Evolutionary conservation across 2,113 vertebrate genomes (phyloP).

Genomic region (Phylloscopus trochiloides): DNA sequence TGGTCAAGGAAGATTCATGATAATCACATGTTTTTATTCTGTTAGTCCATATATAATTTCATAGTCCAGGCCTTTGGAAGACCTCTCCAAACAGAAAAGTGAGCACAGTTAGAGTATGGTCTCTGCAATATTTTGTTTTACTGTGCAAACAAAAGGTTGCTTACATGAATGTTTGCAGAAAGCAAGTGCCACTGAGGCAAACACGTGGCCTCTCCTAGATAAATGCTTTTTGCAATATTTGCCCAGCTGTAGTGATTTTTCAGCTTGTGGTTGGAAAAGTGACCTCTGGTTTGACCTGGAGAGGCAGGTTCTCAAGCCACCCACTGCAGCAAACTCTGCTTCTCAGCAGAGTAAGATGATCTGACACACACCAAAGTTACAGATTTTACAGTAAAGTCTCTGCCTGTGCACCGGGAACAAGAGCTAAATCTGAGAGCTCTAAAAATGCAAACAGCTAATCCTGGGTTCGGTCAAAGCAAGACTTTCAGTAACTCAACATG

Average conservation of each 20-base stretch:
- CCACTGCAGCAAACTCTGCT: not conserved
- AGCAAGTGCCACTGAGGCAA: constrained; percentile 23
- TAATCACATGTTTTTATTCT: not conserved
- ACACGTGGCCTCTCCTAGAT: not conserved
- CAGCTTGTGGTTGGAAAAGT: constrained; percentile 5
- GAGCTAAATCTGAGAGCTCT: not conserved
- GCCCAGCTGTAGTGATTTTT: constrained; percentile 59
- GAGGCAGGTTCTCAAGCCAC: not conserved
- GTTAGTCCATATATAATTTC: not conserved
- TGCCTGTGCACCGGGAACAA: not conserved
- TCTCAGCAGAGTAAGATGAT: not conserved
- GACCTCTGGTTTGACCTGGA: constrained; percentile 29
- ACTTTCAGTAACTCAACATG: not conserved
- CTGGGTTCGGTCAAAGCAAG: not conserved
- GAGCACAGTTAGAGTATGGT: not conserved
- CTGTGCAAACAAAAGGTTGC: constrained; percentile 39
- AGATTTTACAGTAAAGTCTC: not conserved
- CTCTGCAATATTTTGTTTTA: constrained; percentile 6
- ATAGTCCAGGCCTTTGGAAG: not conserved
- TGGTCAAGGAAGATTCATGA: not conserved
- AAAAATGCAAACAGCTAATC: not conserved
- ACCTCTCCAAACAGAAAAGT: not conserved
- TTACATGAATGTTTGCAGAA: constrained; percentile 28
- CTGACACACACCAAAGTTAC: not conserved
- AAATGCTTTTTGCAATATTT: constrained; percentile 60